A percentile compares a stretch with the other conserved stretches of the same genome.
phyloP scores from a whole-genome alignment of 2,113 vertebrate genomes.

The Podiceps cristatus region DNA sequence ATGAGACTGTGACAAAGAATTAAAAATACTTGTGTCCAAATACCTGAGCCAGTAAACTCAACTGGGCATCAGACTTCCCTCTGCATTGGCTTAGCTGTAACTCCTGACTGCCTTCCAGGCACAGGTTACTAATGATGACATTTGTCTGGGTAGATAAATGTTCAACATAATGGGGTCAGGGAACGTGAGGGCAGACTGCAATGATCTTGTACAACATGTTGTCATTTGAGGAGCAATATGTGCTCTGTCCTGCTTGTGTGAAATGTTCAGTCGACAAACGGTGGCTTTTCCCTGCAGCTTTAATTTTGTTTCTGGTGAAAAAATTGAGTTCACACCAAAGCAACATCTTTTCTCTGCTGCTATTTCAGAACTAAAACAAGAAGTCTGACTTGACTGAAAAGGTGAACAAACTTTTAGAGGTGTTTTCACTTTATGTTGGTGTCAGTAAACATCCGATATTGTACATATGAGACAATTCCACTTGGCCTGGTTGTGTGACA shows the following conservation, averaged over 20 bases:
- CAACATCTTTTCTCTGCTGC: not conserved
- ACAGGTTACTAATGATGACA: constrained; percentile 10
- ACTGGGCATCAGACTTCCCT: not conserved
- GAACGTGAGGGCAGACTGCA: not conserved
- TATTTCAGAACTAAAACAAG: not conserved
- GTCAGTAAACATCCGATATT: not conserved
- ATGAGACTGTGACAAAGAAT: not conserved
- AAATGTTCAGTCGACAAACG: not conserved
- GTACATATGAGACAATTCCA: not conserved
- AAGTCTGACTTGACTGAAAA: not conserved
- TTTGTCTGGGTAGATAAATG: not conserved
- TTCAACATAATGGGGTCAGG: not conserved
- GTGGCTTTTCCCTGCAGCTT: not conserved
- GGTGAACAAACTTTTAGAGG: not conserved
- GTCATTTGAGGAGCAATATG: not conserved
- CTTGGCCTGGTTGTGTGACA: not conserved
- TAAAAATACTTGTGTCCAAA: not conserved
- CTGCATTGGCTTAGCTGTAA: not conserved
- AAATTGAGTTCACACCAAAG: not conserved
- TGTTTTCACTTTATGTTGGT: not conserved
- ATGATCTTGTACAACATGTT: not conserved
- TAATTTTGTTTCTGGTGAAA: not conserved
- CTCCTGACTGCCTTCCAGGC: not conserved
- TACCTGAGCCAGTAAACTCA: not conserved
- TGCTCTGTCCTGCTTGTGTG: not conserved